Conservation (phyloP, 1,140 invertebrate species). For the Penaeus indicus region DNA sequence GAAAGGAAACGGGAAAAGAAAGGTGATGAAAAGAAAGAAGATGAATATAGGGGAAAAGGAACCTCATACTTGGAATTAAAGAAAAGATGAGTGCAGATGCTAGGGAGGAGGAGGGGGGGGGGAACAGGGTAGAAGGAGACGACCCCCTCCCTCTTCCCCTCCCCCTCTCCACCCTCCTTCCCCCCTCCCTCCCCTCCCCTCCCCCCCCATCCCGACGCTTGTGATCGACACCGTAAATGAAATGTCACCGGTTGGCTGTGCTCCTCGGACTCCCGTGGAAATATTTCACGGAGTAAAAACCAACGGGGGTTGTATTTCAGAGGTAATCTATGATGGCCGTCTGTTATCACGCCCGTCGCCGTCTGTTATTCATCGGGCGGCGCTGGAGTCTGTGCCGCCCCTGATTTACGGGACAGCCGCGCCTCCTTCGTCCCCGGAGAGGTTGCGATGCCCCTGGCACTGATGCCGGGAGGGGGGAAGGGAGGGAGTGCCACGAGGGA, state of each 20-base stretch:
- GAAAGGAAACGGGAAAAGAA: not conserved
- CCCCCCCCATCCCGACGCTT: not conserved
- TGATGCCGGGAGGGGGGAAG: not conserved
- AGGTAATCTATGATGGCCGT: conserved; percentile 51
- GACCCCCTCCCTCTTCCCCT: not conserved
- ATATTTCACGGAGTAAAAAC: conserved; percentile 33
- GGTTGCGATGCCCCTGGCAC: no score
- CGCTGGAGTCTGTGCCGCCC: not conserved
- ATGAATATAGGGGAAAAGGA: not conserved
- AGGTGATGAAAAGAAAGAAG: no score
- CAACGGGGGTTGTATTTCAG: conserved; percentile 25
- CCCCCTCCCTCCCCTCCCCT: not conserved
- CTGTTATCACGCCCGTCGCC: conserved; percentile 33
- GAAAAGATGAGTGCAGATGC: not conserved
- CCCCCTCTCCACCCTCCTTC: not conserved
- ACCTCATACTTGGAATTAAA: not conserved
- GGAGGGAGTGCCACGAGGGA: not conserved
- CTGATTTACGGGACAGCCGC: not conserved
- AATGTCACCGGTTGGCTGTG: conserved; percentile 28
- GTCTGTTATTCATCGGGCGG: conserved; percentile 44
- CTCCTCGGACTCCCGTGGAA: not conserved
- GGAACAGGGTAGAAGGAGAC: no score
- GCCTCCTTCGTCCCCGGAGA: conserved; percentile 6
- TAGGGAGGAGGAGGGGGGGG: not conserved
- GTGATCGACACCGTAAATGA: conserved; percentile 46